These are phyloP conservation scores for Auanema sp. DNA, from an alignment of 2,888 invertebrate species.

Conservation along the genomic window DNA sequence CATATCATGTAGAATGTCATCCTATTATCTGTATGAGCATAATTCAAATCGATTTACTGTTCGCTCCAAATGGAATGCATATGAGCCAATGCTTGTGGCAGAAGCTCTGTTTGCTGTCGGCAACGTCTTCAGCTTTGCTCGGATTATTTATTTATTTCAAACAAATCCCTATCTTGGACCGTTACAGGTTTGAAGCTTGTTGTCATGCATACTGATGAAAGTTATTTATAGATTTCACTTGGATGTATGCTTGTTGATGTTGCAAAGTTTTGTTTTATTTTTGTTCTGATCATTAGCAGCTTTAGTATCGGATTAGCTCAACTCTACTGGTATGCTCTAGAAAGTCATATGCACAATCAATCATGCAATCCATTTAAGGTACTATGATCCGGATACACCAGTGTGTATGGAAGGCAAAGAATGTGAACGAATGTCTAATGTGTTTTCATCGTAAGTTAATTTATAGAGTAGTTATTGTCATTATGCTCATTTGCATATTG, in stretches of 20 bases:
- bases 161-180: constrained; percentile 70
- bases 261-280: constrained; percentile 69
- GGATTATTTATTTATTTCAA: constrained; percentile 70
- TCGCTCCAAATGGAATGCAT: constrained; percentile 67
- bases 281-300: constrained; percentile 68
- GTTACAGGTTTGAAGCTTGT: constrained; percentile 66
- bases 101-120: constrained; percentile 70
- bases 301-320: constrained; percentile 69
- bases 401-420: constrained; percentile 46
- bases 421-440: constrained; percentile 62
- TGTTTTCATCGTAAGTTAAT: constrained; percentile 64
- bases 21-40: constrained; percentile 28
- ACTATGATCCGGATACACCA: constrained; percentile 65
- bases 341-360: constrained; percentile 2
- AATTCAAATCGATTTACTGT: constrained; percentile 43
- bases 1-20: not conserved
- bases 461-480: not conserved
- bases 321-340: constrained; percentile 63
- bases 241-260: constrained; percentile 71
- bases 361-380: constrained; percentile 63
- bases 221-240: constrained; percentile 57
- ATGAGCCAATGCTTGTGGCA: constrained; percentile 70
- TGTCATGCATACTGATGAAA: not conserved
- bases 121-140: constrained; percentile 70
- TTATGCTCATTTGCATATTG: too few species aligned